Conservation (phyloP, 2,113 vertebrate species). For the Lepidothrix coronata region DNA sequence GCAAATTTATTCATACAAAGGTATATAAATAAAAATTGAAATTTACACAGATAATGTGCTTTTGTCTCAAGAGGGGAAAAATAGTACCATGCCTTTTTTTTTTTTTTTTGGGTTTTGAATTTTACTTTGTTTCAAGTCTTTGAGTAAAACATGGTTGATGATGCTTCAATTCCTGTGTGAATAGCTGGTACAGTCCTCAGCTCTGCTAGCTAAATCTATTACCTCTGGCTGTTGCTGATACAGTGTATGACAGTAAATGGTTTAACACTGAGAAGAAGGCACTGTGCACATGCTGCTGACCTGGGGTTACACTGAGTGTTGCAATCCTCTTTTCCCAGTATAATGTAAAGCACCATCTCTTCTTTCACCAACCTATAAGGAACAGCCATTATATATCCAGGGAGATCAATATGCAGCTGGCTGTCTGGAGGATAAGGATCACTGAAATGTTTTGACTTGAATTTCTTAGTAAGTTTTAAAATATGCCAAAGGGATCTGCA, state of each 20-base stretch:
- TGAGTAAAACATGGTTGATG: background rate
- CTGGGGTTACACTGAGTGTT: background rate
- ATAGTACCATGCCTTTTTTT: background rate
- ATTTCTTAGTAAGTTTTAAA: background rate
- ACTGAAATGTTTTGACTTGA: background rate
- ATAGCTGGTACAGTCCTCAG: fast-evolving
- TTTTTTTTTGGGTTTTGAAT: background rate
- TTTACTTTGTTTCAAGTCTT: background rate
- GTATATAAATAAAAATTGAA: background rate
- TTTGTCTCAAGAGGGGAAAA: background rate
- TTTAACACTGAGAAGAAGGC: background rate
- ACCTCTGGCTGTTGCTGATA: background rate
- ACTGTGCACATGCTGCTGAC: fast-evolving
- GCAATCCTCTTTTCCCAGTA: background rate
- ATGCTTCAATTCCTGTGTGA: background rate
- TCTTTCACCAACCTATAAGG: background rate
- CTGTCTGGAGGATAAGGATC: background rate
- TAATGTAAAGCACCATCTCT: fast-evolving
- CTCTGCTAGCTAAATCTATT: background rate
- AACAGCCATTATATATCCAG: fast-evolving
- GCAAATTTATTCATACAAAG: background rate
- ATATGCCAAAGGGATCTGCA: background rate
- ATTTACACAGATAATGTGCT: background rate
- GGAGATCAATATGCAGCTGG: background rate
- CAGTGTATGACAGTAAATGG: background rate